Conservation (phyloP, 1,140 invertebrate genomes). For the Philotrypesis tridentata region DNA sequence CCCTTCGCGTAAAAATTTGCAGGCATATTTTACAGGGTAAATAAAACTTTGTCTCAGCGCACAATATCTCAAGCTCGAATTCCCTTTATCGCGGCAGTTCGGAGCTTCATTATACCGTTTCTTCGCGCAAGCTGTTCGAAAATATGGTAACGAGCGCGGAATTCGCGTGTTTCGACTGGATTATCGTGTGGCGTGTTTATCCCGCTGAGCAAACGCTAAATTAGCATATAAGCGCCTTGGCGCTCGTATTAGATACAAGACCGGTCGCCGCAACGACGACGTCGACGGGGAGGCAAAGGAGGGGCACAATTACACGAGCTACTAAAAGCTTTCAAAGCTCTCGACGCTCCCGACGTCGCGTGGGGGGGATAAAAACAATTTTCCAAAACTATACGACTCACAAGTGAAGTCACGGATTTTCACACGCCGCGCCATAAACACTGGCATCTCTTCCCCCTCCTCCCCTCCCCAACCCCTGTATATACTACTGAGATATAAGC, state of each 20-base stretch:
- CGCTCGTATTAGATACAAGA: no score
- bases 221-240: neutral
- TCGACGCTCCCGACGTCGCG: neutral
- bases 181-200: neutral
- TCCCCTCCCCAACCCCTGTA: no score
- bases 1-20: no score
- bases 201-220: neutral
- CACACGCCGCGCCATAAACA: neutral
- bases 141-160: neutral
- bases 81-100: neutral
- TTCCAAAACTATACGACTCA: neutral
- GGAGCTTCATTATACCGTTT: neutral
- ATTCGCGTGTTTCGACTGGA: neutral
- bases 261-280: neutral
- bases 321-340: neutral
- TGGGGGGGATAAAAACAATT: neutral
- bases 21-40: neutral
- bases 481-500: constrained; percentile 22
- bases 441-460: neutral
- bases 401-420: neutral
- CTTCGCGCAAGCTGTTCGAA: neutral
- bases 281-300: no score
- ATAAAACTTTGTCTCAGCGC: neutral
- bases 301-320: neutral
- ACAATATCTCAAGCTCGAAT: neutral